phyloP scores from a whole-genome alignment of 2,113 vertebrate species.

The Peromyscus maniculatus region DNA sequence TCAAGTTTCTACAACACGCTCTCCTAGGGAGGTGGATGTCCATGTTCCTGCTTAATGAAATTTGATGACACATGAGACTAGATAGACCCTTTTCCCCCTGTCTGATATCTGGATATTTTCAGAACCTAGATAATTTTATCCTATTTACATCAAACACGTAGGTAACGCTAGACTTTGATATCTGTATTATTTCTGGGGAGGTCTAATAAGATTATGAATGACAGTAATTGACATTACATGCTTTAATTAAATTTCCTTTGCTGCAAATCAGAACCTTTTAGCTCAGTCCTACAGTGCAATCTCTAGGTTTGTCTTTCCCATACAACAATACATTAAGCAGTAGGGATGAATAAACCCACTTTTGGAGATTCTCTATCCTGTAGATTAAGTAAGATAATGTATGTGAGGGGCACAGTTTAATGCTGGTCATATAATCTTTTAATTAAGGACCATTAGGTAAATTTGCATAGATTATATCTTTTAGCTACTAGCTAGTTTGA shows the following conservation, averaged over 20 bases:
- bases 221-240: slow-evolving; percentile 92
- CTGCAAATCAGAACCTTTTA: slow-evolving; percentile 91
- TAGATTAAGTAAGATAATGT: slow-evolving; percentile 71
- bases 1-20: background rate
- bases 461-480: slow-evolving; percentile 45
- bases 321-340: slow-evolving; percentile 86
- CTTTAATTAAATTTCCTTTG: slow-evolving; percentile 91
- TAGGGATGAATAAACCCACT: slow-evolving; percentile 85
- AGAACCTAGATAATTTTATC: slow-evolving; percentile 90
- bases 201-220: slow-evolving; percentile 89
- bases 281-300: slow-evolving; percentile 87
- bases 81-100: slow-evolving; percentile 75
- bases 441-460: slow-evolving; percentile 51
- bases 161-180: slow-evolving; percentile 90
- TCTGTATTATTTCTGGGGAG: slow-evolving; percentile 90
- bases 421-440: slow-evolving; percentile 36
- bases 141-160: slow-evolving; percentile 90
- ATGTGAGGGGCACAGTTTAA: background rate
- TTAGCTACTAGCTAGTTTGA: slow-evolving; percentile 15
- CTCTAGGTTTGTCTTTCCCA: slow-evolving; percentile 88
- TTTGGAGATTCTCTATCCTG: slow-evolving; percentile 86
- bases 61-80: slow-evolving; percentile 74
- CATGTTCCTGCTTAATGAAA: slow-evolving; percentile 74
- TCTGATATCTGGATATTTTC: slow-evolving; percentile 89
- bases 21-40: background rate